Conservation (phyloP, 2,797 vertebrate genomes). For the Acanthornis magna region DNA sequence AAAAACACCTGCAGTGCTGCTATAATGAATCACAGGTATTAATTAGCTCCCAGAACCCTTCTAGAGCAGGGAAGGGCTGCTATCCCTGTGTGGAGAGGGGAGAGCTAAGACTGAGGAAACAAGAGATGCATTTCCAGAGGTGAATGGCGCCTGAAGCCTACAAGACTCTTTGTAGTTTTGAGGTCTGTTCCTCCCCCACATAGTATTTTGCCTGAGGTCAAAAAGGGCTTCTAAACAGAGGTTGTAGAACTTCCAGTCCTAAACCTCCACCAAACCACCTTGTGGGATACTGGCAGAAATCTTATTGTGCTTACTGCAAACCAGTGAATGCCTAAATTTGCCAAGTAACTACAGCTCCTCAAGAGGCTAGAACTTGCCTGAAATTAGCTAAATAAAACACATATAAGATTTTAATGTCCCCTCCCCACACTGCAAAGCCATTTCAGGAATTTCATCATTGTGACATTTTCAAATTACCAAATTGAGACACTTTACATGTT, state of each 20-base stretch:
- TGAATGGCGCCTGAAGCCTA: not conserved
- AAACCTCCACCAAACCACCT: not conserved
- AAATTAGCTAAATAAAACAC: not conserved
- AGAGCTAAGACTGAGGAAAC: not conserved
- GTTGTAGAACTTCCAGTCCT: not conserved
- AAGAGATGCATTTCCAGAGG: not conserved
- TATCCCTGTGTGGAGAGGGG: not conserved
- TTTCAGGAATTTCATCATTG: slow-evolving; percentile 16
- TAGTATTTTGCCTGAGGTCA: not conserved
- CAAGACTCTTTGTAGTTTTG: not conserved
- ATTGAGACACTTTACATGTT: slow-evolving; percentile 37
- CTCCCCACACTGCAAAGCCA: not conserved
- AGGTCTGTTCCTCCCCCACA: not conserved
- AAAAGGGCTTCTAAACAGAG: not conserved
- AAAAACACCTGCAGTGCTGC: not conserved
- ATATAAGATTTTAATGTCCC: not conserved
- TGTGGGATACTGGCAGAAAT: not conserved
- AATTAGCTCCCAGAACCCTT: not conserved
- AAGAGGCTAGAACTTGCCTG: not conserved
- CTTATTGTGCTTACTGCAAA: not conserved
- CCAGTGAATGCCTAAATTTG: not conserved
- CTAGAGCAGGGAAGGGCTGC: not conserved
- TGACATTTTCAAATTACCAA: slow-evolving; percentile 27
- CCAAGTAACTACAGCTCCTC: not conserved
- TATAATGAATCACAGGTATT: not conserved